Conservation (phyloP, 2,113 vertebrate genomes). For the Furnarius figulus region DNA sequence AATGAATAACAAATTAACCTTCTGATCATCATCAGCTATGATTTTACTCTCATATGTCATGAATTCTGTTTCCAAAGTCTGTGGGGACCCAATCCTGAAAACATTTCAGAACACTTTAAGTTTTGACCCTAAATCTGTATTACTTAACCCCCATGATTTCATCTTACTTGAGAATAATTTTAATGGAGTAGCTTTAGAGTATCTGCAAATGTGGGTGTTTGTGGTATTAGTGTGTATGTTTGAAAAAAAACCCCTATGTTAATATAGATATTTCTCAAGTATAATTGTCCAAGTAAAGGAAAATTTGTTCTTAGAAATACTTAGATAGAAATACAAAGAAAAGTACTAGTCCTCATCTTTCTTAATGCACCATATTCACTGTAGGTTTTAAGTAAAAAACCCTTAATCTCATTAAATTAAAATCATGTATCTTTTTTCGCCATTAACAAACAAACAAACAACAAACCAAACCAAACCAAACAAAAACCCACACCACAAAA, state of each 20-base stretch:
- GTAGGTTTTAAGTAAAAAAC: background rate
- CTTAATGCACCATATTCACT: background rate
- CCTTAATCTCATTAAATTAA: background rate
- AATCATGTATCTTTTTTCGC: background rate
- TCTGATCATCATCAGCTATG: conserved; percentile 1
- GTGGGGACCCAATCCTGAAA: background rate
- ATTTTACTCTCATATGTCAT: background rate
- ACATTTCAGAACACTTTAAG: background rate
- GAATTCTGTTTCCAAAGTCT: background rate
- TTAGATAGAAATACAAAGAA: background rate
- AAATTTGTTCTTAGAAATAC: background rate
- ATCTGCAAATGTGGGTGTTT: background rate
- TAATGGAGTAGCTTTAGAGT: background rate
- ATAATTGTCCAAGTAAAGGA: background rate
- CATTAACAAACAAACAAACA: background rate
- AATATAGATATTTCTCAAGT: background rate
- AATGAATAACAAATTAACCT: conserved; percentile 37
- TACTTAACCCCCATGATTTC: background rate
- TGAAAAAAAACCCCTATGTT: background rate
- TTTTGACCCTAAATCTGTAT: background rate
- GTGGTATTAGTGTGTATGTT: background rate
- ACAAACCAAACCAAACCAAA: background rate
- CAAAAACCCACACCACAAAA: background rate
- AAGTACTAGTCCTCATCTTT: background rate
- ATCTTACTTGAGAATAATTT: background rate